Percentiles rank a stretch among this genome's conserved stretches.
These are phyloP conservation scores for Epinotia demarniana DNA, from an alignment of 2,888 invertebrate species.

Conservation along the genomic window DNA sequence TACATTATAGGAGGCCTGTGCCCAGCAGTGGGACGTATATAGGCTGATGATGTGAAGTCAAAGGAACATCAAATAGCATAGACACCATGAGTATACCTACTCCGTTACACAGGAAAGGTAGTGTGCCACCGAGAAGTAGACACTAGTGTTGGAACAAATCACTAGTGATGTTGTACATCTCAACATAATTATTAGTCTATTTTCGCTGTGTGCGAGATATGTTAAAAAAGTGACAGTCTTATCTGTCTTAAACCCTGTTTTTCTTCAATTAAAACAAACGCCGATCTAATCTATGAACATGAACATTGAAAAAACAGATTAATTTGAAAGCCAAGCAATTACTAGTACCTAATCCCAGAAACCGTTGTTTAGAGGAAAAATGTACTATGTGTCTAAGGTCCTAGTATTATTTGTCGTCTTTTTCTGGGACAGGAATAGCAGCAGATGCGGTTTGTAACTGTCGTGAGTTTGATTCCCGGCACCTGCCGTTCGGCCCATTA, in stretches of 20 bases:
- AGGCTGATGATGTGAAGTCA: too few relatives aligned
- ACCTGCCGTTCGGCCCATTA: slow-evolving; percentile 83
- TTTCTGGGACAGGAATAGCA: slow-evolving; percentile 43
- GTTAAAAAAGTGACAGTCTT: background rate
- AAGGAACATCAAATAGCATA: too few relatives aligned
- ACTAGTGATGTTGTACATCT: too few relatives aligned
- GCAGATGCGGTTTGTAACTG: slow-evolving; percentile 75
- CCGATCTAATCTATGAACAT: slow-evolving; percentile 11
- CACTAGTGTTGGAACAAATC: too few relatives aligned
- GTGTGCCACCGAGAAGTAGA: too few relatives aligned
- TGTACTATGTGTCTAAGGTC: slow-evolving; percentile 5
- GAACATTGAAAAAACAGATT: slow-evolving; percentile 11
- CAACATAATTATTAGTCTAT: too few relatives aligned
- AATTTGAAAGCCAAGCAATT: slow-evolving; percentile 40
- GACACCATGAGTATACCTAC: too few relatives aligned
- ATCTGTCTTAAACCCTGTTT: background rate
- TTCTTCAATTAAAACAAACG: slow-evolving; percentile 11
- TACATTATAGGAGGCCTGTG: too few relatives aligned
- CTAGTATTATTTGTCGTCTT: slow-evolving; percentile 19
- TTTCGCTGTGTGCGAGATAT: too few relatives aligned
- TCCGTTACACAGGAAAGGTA: too few relatives aligned
- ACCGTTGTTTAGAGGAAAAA: slow-evolving; percentile 5
- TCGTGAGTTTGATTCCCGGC: slow-evolving; percentile 77
- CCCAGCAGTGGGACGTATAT: too few relatives aligned
- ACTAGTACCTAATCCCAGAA: slow-evolving; percentile 35